These are phyloP conservation scores for Fissipunctia ypsillon DNA, from an alignment of 2,888 invertebrate species.

Conservation along the genomic window DNA sequence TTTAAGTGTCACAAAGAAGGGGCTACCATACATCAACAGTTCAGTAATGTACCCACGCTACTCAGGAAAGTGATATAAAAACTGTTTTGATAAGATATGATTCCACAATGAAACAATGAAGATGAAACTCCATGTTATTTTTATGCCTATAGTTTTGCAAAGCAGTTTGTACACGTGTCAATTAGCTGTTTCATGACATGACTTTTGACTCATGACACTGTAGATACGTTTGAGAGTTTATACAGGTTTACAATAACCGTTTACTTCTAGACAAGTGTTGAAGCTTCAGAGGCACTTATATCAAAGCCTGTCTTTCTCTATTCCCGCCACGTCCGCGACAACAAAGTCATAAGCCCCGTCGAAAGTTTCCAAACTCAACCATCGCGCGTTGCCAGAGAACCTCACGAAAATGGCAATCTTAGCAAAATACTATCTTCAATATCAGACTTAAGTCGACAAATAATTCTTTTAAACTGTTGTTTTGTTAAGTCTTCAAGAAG, in stretches of 20 bases:
- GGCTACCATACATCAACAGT: neutral
- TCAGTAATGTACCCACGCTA: neutral
- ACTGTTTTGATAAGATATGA: neutral
- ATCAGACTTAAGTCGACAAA: slow-evolving; percentile 38
- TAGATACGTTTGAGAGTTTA: slow-evolving; percentile 6
- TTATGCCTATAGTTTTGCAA: neutral
- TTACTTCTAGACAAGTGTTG: slow-evolving; percentile 57
- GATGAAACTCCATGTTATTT: neutral
- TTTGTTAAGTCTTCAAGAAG: slow-evolving; percentile 12
- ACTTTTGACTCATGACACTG: neutral
- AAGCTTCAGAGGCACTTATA: slow-evolving; percentile 48
- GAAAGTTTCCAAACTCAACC: slow-evolving; percentile 64
- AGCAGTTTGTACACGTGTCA: neutral
- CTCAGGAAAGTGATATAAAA: neutral
- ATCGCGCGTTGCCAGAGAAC: slow-evolving; percentile 47
- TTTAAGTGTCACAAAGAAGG: neutral
- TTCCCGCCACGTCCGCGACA: slow-evolving; percentile 63
- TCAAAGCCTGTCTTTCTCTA: slow-evolving; percentile 52
- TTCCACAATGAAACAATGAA: neutral
- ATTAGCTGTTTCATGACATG: too few species aligned
- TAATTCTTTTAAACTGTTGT: slow-evolving; percentile 40
- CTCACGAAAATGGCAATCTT: slow-evolving; percentile 56
- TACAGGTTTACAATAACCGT: slow-evolving; percentile 38
- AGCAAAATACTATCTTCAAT: slow-evolving; percentile 57
- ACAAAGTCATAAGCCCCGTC: slow-evolving; percentile 72